Evolutionary conservation across 2,888 invertebrate species (phyloP).

Genomic region (Xiphydria camelus): DNA sequence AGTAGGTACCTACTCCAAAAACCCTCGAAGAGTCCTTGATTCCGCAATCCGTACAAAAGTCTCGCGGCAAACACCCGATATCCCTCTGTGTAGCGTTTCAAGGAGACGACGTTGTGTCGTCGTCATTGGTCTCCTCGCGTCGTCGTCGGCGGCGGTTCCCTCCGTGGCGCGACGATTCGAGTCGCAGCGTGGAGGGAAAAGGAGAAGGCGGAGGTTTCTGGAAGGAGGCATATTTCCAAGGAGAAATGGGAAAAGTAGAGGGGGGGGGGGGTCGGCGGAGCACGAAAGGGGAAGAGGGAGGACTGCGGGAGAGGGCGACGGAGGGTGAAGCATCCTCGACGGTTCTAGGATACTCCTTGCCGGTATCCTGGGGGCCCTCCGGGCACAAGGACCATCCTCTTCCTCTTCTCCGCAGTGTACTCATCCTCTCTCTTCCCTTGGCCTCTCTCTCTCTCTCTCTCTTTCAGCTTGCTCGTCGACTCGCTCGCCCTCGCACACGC

Average conservation of each 20-base stretch:
- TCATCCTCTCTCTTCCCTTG: conserved; percentile 25
- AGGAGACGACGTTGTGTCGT: conserved; percentile 30
- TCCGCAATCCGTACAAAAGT: conserved; percentile 48
- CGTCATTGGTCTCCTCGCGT: conserved; percentile 5
- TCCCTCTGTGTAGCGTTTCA: conserved; percentile 34
- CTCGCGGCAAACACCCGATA: conserved; percentile 32
- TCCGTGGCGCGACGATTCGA: conserved; percentile 19
- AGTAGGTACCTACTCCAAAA: conserved; percentile 11
- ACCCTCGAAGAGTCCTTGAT: conserved; percentile 45
- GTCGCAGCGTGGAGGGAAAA: neutral
- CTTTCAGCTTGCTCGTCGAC: conserved; percentile 4
- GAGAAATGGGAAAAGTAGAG: conserved; percentile 2
- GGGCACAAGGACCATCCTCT: conserved; percentile 52
- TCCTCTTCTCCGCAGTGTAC: conserved; percentile 39
- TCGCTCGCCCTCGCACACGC: conserved; percentile 8
- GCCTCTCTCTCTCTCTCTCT: conserved; percentile 14
- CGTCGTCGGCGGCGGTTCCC: conserved; percentile 30
- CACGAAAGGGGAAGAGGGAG: conserved; percentile 31
- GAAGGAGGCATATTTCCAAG: conserved; percentile 3
- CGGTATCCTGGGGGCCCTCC: conserved; percentile 52
- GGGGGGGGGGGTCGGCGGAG: conserved; percentile 8
- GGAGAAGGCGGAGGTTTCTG: conserved; percentile 17
- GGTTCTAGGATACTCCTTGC: conserved; percentile 53
- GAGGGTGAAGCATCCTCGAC: conserved; percentile 54
- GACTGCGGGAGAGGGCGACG: conserved; percentile 44